A percentile compares a stretch with the other conserved stretches of the same genome.
Evolutionary conservation across 2,797 vertebrate genomes (phyloP).

Genomic region (Alfaro cultratus): DNA sequence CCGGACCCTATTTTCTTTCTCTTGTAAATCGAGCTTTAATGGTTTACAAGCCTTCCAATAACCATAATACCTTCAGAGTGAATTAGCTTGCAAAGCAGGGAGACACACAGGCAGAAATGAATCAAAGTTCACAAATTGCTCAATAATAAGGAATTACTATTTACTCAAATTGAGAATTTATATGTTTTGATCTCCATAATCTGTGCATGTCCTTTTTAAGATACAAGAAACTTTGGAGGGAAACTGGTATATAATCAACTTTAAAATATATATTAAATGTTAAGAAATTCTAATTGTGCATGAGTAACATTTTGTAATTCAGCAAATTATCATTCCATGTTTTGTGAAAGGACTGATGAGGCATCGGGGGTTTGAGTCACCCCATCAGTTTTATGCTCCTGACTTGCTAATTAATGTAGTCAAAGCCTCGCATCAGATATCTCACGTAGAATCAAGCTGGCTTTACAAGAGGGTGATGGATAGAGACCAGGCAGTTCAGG

Average conservation of each 20-base stretch:
- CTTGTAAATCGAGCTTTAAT: constrained; percentile 83
- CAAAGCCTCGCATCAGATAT: neutral
- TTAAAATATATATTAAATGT: neutral
- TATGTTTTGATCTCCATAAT: neutral
- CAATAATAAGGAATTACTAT: constrained; percentile 12
- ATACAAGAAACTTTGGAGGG: neutral
- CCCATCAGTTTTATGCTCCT: neutral
- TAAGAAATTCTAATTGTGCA: neutral
- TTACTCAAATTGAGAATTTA: constrained; percentile 6
- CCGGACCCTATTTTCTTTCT: constrained; percentile 68
- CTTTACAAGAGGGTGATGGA: neutral
- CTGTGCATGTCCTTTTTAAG: neutral
- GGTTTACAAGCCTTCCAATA: constrained; percentile 82
- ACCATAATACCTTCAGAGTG: constrained; percentile 80
- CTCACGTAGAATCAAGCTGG: neutral
- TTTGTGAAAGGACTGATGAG: neutral
- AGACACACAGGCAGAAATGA: constrained; percentile 55
- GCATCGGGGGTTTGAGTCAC: neutral
- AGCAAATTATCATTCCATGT: neutral
- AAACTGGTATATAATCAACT: neutral
- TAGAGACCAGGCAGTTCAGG: neutral
- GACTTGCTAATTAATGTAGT: neutral
- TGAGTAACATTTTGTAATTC: neutral
- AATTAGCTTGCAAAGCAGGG: constrained; percentile 72
- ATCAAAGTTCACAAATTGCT: constrained; percentile 4